These are phyloP conservation scores for Goniozus legneri DNA, from an alignment of 1,140 invertebrate species.

Conservation along the genomic window DNA sequence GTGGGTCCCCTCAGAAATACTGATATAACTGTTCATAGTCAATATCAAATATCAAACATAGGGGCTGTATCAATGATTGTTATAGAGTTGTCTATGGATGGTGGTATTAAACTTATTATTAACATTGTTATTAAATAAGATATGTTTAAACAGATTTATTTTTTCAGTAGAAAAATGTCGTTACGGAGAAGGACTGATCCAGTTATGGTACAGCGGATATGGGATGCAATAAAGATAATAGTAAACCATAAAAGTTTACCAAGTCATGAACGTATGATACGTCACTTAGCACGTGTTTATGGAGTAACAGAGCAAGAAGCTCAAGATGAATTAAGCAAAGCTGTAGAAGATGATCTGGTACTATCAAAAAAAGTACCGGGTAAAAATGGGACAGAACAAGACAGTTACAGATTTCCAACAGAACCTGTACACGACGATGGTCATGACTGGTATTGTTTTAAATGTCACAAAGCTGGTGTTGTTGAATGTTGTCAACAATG, in stretches of 20 bases:
- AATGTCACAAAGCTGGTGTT: conserved; percentile 41
- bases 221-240: conserved; percentile 46
- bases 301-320: conserved; percentile 39
- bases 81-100: no score
- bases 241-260: conserved; percentile 46
- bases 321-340: conserved; percentile 40
- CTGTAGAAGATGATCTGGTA: conserved; percentile 40
- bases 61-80: no score
- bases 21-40: no score
- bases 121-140: no score
- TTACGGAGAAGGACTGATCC: conserved; percentile 42
- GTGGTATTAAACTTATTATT: no score
- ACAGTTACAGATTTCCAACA: conserved; percentile 35
- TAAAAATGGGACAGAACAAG: conserved; percentile 42
- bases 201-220: conserved; percentile 40
- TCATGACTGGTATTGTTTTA: conserved; percentile 47
- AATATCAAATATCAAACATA: no score
- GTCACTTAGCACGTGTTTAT: conserved; percentile 43
- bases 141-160: neutral
- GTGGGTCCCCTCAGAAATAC: no score
- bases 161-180: conserved; percentile 26
- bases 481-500: conserved; percentile 45
- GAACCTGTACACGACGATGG: conserved; percentile 25
- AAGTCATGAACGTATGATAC: conserved; percentile 40
- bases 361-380: conserved; percentile 39